Evolutionary conservation across 1,140 invertebrate species (phyloP), one percentile per base, ranked within the genome.

Genomic region (Drosophila azteca): DNA sequence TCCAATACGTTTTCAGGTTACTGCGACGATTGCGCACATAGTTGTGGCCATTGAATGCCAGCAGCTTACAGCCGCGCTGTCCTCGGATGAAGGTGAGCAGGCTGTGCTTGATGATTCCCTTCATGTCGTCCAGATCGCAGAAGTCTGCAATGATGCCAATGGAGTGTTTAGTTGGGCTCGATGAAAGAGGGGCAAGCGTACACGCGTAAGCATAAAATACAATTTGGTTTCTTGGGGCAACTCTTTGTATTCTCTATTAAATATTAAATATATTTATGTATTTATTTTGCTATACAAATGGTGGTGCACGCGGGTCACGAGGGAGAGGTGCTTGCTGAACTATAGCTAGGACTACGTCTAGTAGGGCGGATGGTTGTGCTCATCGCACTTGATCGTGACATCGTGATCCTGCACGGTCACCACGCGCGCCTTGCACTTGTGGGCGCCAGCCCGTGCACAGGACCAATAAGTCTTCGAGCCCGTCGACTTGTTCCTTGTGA

Each of bases 351-450:
- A 17, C 35, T 50, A 77, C 43, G 49, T 54, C 79, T 92, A 92
- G 73, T 92, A 92, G 72, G 91, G 91, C 66, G 84, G 79, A 66
- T 92, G 91, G 77, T 92, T 92, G 62, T 92, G 91, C 45, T 85
- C 62, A 15, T 76, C 84, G 64, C 87, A 90, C 72, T 92, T 92
- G 6, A 92, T 77, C 41, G 90, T 84, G 39, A 92, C 89, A 52
- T 90, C 85, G 17, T 90, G 83, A 22, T 92, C 79, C 60, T 90
- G 63, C 45, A 90, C 75, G 13, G 91, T 92, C 3, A 92, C 90
- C 13, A 91, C 90, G 9, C 91, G 72, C 17, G 91, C 91, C 59
- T 92, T 92, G 76, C 91, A 92, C 44, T 92, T 92, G 59, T 92
- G 90, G 5, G 83, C 76, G 6, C 90, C 91, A 22, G 91, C 91